A percentile compares a stretch with the other conserved stretches of the same genome.
phyloP scores from a whole-genome alignment of 2,888 invertebrate species.

The Theretra japonica region DNA sequence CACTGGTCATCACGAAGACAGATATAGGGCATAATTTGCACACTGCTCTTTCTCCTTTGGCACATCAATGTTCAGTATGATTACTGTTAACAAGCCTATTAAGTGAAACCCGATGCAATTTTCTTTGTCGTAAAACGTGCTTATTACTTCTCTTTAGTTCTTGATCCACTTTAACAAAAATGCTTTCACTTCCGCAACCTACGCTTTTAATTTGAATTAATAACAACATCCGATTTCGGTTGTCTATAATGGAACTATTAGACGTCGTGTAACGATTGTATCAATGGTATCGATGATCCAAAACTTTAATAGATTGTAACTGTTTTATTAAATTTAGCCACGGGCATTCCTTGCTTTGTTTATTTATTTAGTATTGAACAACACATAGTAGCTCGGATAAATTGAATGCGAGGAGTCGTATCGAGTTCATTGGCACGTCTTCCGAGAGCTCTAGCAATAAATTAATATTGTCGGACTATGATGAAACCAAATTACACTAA shows the following conservation, averaged over 20 bases:
- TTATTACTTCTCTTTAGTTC: conserved; percentile 21
- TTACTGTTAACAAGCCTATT: conserved; percentile 9
- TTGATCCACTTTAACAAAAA: conserved; percentile 37
- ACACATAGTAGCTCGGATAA: conserved; percentile 10
- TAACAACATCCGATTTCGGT: conserved; percentile 32
- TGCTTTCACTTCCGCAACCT: conserved; percentile 48
- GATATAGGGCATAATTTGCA: conserved; percentile 7
- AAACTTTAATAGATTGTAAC: conserved; percentile 21
- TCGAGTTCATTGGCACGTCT: conserved; percentile 25
- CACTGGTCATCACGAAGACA: conserved; percentile 8
- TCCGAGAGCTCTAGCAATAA: conserved; percentile 6
- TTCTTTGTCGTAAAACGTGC: conserved; percentile 14
- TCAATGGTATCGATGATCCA: conserved; percentile 15
- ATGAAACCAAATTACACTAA: conserved; percentile 17
- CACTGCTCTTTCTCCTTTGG: not conserved
- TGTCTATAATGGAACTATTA: conserved; percentile 22
- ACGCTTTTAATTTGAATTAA: conserved; percentile 43
- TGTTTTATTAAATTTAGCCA: conserved; percentile 11
- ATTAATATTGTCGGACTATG: conserved; percentile 17
- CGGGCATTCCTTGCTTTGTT: not conserved
- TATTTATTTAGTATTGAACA: not conserved
- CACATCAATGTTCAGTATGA: not conserved
- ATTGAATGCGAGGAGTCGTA: conserved; percentile 9
- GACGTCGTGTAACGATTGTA: not conserved
- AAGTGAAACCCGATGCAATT: conserved; percentile 14